Evolutionary conservation across 1,140 invertebrate genomes (phyloP), one percentile per base, ranked within the genome.

Genomic region (Diplogasteroides magnus): DNA sequence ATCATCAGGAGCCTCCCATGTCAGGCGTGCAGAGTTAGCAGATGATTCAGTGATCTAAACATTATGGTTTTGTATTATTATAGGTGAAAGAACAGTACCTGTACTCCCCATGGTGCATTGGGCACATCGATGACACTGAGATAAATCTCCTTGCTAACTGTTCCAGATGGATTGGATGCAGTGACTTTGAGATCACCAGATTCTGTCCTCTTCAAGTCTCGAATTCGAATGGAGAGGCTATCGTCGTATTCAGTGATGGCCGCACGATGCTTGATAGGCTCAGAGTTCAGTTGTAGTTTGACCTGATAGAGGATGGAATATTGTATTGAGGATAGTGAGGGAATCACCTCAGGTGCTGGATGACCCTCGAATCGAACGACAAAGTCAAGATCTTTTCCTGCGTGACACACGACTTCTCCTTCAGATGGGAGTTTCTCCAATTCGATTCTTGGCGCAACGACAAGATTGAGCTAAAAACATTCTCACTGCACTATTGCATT

Each of bases 91-190:
- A n/a, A n/a, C n/a, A 64, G 62, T 37, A 67, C 75, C 59, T 66
- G 58, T 11, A 78, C 32, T 23, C 76, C 68, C 15, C 26, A 15
- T 56, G 79, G 79, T 11, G 74, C 68, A 25, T 71, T 63, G 61
- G 79, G 79, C 23, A 77, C 78, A 48, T 79, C 79, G 27, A 80
- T 61, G 56, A 81, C 74, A 25, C 62, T 75, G 14, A 80, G 37
- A 6, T 68, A 31, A 55, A 77, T 67, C 15, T 72, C 64, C n/a
- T 73, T 71, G 13, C 70, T 59, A 27, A 74, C 66, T 28, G 69
- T 74, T 29, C 78, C 78, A 31, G 58, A 55, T 29, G 75, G 67
- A 29, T 78, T 81, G 11, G 68, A 62, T 55, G 65, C 74, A 32
- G 59, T 71, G 19, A 76, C 61, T n/a, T 66, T 74, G 3, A 76